Evolutionary conservation across 2,113 vertebrate genomes (phyloP).

Genomic region (Dasyprocta punctata): DNA sequence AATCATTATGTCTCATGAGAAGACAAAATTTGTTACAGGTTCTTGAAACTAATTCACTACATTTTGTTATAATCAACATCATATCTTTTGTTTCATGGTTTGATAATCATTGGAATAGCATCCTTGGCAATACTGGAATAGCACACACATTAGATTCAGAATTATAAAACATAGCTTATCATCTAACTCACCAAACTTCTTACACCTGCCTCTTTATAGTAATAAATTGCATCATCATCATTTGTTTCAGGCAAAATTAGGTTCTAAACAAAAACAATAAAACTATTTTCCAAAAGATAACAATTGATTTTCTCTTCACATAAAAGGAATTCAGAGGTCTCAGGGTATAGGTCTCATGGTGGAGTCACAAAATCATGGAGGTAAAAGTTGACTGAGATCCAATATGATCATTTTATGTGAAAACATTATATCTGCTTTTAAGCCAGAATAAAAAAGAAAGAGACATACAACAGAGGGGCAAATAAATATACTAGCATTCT

Average conservation of each 20-base stretch:
- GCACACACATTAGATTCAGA: neutral
- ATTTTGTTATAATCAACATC: neutral
- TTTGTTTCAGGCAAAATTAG: neutral
- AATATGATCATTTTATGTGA: neutral
- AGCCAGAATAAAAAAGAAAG: neutral
- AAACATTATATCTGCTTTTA: neutral
- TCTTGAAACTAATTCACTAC: neutral
- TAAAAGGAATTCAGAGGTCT: neutral
- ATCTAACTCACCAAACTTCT: neutral
- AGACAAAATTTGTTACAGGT: neutral
- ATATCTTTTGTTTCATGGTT: neutral
- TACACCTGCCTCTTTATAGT: neutral
- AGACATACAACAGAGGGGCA: neutral
- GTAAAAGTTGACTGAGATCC: neutral
- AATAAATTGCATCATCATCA: neutral
- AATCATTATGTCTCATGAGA: neutral
- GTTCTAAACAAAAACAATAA: neutral
- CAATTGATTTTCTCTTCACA: neutral
- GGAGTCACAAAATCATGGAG: neutral
- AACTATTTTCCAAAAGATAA: neutral
- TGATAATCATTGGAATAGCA: neutral
- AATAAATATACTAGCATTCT: neutral
- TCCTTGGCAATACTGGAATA: neutral
- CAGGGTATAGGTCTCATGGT: neutral
- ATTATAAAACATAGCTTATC: neutral